Percentiles rank a stretch among this genome's conserved stretches.
These are phyloP conservation scores for Pegoplata infirma DNA, from an alignment of 2,888 invertebrate genomes.

Conservation along the genomic window DNA sequence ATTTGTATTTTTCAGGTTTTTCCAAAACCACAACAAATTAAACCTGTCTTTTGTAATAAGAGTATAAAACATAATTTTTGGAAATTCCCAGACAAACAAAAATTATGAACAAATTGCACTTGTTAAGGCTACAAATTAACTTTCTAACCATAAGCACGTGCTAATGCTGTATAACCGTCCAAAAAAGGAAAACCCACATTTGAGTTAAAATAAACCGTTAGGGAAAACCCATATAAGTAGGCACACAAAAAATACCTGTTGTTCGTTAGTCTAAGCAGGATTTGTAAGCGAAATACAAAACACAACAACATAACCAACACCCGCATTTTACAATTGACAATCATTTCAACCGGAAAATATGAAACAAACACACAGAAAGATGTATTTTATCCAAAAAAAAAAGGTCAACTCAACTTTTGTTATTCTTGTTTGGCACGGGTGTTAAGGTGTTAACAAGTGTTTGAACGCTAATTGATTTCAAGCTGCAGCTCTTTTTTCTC, in stretches of 20 bases:
- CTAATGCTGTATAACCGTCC: neutral
- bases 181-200: neutral
- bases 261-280: neutral
- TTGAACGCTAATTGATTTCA: constrained; percentile 65
- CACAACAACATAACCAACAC: constrained; percentile 15
- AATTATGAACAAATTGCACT: neutral
- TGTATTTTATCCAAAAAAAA: constrained; percentile 61
- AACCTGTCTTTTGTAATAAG: neutral
- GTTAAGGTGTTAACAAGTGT: constrained; percentile 75
- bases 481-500: constrained; percentile 4
- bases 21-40: too few species aligned
- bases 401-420: constrained; percentile 64
- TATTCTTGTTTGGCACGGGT: constrained; percentile 62
- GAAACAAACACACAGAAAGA: constrained; percentile 65
- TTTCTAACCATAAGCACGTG: neutral
- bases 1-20: neutral
- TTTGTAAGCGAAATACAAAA: neutral
- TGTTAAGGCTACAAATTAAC: constrained; percentile 5
- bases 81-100: neutral
- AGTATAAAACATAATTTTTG: neutral
- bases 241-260: neutral
- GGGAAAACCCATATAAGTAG: neutral
- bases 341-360: constrained; percentile 64
- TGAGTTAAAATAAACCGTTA: neutral
- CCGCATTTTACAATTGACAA: constrained; percentile 31